These are phyloP conservation scores for Sesia apiformis DNA, from an alignment of 2,888 invertebrate species.

Conservation along the genomic window DNA sequence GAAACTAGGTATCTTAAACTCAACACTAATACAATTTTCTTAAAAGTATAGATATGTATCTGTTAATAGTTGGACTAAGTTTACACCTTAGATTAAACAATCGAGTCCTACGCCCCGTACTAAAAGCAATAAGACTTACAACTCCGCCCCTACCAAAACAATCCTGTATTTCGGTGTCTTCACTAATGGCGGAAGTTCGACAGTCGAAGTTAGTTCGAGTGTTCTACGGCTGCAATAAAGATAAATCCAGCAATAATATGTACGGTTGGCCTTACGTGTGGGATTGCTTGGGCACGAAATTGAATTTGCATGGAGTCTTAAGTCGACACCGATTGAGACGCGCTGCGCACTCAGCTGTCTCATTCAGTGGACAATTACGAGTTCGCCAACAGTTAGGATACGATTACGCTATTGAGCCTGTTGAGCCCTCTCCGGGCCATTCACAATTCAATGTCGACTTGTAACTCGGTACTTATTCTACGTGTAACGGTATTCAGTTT, in stretches of 20 bases:
- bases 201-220: constrained; percentile 73
- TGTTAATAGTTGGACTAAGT: background rate
- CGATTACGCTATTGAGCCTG: constrained; percentile 43
- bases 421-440: constrained; percentile 18
- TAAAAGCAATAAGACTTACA: constrained; percentile 74
- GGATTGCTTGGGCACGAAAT: constrained; percentile 69
- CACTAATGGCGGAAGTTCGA: constrained; percentile 73
- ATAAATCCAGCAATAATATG: constrained; percentile 75
- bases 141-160: constrained; percentile 70
- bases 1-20: no score
- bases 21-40: no score
- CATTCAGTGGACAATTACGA: constrained; percentile 55
- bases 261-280: constrained; percentile 68
- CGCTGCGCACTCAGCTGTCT: constrained; percentile 39
- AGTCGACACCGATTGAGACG: constrained; percentile 62
- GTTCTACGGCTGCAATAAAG: constrained; percentile 72
- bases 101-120: constrained; percentile 55
- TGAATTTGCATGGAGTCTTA: constrained; percentile 74
- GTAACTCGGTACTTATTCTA: background rate
- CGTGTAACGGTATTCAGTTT: background rate
- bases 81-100: constrained; percentile 63
- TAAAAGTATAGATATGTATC: no score
- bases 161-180: constrained; percentile 73
- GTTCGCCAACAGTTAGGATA: constrained; percentile 44
- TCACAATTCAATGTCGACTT: background rate